These are phyloP conservation scores for Sibirionetta formosa DNA, from an alignment of 2,797 vertebrate species.

Conservation along the genomic window DNA sequence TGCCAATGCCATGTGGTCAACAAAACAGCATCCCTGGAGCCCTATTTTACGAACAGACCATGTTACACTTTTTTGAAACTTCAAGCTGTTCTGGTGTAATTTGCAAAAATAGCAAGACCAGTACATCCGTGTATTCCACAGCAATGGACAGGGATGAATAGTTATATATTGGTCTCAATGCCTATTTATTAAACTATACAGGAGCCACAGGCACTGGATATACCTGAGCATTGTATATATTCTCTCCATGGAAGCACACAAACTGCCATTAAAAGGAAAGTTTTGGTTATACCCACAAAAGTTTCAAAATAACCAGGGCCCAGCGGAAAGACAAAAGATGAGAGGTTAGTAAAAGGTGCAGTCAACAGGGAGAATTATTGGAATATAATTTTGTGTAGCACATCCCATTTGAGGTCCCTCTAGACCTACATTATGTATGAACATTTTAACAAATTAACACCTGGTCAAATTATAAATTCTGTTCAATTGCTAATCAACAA, in stretches of 20 bases:
- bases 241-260: not conserved
- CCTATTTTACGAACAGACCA: not conserved
- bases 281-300: not conserved
- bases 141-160: not conserved
- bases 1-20: accelerated
- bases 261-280: not conserved
- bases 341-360: not conserved
- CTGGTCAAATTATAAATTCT: not conserved
- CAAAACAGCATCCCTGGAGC: not conserved
- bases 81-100: not conserved
- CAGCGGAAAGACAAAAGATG: not conserved
- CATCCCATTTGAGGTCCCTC: not conserved
- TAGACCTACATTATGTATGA: not conserved
- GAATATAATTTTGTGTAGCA: not conserved
- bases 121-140: not conserved
- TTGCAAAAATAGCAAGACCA: not conserved
- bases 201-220: not conserved
- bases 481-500: not conserved
- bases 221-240: not conserved
- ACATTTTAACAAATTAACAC: not conserved
- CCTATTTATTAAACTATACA: not conserved
- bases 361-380: not conserved
- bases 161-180: not conserved
- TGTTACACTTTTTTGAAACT: not conserved
- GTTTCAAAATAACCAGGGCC: not conserved